Percentiles rank a stretch among this genome's conserved stretches.
These are phyloP conservation scores for Syritta pipiens DNA, from an alignment of 2,888 invertebrate genomes.

Conservation along the genomic window DNA sequence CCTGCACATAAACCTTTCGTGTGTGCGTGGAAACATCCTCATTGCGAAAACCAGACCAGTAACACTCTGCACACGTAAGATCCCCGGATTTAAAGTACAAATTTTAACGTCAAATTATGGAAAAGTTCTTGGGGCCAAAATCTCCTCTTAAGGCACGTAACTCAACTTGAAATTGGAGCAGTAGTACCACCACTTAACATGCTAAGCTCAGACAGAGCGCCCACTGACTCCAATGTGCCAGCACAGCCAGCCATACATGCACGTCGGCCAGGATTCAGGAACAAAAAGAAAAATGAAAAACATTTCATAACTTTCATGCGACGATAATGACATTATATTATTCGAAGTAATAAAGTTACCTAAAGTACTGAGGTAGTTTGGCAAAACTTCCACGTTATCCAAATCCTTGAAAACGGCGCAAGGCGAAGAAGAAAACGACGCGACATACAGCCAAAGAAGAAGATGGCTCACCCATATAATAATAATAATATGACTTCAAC, in stretches of 20 bases:
- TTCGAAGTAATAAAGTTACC: slow-evolving; percentile 62
- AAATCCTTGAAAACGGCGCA: slow-evolving; percentile 31
- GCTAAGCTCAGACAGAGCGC: background rate
- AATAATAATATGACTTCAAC: slow-evolving; percentile 55
- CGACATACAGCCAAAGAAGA: slow-evolving; percentile 10
- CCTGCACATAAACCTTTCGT: background rate
- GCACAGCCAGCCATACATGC: slow-evolving; percentile 7
- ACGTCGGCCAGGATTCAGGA: background rate
- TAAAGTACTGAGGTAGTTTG: slow-evolving; percentile 57
- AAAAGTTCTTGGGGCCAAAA: slow-evolving; percentile 27
- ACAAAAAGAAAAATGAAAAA: slow-evolving; percentile 18
- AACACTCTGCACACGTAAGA: background rate
- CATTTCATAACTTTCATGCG: slow-evolving; percentile 60
- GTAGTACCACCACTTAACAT: slow-evolving; percentile 29
- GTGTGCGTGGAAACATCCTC: background rate
- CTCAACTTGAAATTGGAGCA: slow-evolving; percentile 40
- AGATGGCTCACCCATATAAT: slow-evolving; percentile 49
- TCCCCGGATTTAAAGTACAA: slow-evolving; percentile 27
- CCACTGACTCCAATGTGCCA: background rate
- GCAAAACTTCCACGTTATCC: slow-evolving; percentile 51
- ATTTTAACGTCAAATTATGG: slow-evolving; percentile 45
- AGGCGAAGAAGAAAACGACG: background rate
- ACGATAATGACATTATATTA: slow-evolving; percentile 64
- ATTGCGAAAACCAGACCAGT: background rate
- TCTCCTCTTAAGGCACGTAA: slow-evolving; percentile 20